Base-by-base conservation (phyloP, 2,797 vertebrate species). In the Molossus alvarezi region DNA sequence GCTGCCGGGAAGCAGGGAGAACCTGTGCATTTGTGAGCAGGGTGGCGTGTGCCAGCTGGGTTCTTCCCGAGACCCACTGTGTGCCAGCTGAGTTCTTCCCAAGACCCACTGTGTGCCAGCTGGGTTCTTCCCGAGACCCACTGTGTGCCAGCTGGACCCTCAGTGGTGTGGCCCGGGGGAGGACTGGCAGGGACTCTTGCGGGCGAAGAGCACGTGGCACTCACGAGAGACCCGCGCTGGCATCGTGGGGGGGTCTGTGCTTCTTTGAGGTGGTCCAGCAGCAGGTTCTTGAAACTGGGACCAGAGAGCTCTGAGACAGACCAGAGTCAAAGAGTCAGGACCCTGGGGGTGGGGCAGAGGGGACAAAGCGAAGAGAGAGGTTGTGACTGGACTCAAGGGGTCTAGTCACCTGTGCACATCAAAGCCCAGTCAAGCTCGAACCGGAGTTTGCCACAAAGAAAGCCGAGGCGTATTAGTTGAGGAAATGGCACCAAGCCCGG, bases 31-130 rank as follows among this genome's bases (percentile, higher is more conserved):
- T 3, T 4, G 69, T 29, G 51, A 55, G 69, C 6, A 3, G 62
- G 0, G 1, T 5, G 20, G 2, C 1, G 1, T 5, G 23, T 3
- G 11, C 58, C 27, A 55, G 18, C 53, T 18, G 41, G 57, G 3
- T 6, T 33, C 60, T 21, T 41, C 33, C 51, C 0, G 4, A 57
- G 81, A 60, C 33, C 33, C 33, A 33, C 33, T 33, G 33, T 33
- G 33, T 33, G 33, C 33, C 33, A 33, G 33, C 33, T 33, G 33
- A 3, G 33, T 33, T 33, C 33, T 33, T 33, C 33, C 33, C 33
- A 3, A 33, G 33, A 33, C 33, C 33, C 33, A 33, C 33, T 33
- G 1, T 5, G 23, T 3, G 11, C 58, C 27, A 55, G 18, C 53
- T 18, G 41, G 57, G 3, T 6, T 33, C 60, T 21, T 41, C 33